Evolutionary conservation across 2,888 invertebrate genomes (phyloP).

Genomic region (Lamproptera curius): DNA sequence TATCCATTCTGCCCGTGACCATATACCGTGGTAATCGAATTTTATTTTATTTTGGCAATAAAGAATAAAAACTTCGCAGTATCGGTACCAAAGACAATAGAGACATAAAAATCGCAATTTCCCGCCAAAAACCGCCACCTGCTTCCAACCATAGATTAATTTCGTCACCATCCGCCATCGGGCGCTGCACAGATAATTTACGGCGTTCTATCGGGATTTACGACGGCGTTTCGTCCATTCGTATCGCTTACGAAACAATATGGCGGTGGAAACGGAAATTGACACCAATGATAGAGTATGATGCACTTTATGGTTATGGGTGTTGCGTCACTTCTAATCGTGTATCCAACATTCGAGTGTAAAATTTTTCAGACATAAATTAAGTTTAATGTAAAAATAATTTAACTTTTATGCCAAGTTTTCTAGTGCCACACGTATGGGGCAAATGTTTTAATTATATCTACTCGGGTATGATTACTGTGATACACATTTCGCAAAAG

Average conservation of each 20-base stretch:
- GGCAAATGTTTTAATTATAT: too few species aligned
- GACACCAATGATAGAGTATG: background rate
- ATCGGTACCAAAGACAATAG: background rate
- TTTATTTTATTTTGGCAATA: background rate
- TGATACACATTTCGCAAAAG: too few species aligned
- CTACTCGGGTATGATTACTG: too few species aligned
- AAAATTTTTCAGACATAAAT: too few species aligned
- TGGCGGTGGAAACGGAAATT: background rate
- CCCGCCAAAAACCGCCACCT: constrained; percentile 2
- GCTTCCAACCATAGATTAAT: background rate
- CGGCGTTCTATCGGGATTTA: constrained; percentile 10
- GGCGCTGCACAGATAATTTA: constrained; percentile 9
- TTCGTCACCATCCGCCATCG: constrained; percentile 1
- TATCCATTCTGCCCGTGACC: background rate
- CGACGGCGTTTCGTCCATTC: constrained; percentile 3
- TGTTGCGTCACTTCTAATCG: background rate
- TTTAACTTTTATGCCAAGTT: too few species aligned
- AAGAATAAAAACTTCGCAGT: background rate
- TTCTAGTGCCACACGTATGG: too few species aligned
- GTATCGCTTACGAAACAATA: constrained; percentile 13
- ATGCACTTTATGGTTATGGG: background rate
- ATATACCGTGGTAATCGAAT: background rate
- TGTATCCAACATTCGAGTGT: too few species aligned
- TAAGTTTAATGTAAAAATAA: too few species aligned
- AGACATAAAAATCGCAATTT: background rate